Evolutionary conservation across 2,113 vertebrate genomes (phyloP), one percentile per base, ranked within the genome.

Genomic region (Cyanoderma ruficeps): DNA sequence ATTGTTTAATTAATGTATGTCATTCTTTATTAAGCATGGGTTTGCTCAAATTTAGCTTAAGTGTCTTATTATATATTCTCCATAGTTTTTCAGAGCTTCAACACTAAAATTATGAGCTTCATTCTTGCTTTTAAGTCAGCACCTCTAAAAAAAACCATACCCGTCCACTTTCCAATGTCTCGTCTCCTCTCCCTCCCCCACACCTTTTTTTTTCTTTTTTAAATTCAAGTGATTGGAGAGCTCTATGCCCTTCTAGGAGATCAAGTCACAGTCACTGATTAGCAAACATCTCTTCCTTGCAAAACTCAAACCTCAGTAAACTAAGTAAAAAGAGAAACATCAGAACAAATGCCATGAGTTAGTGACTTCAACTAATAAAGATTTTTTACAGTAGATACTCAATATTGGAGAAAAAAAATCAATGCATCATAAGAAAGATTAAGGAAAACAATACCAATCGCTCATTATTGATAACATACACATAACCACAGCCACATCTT

Each of bases 131-230:
- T 88, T 39, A 80, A 80, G 21, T 46, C 41, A 80, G 5, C 11
- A 69, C 35, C 33, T 85, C 61, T 33, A 56, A 80, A 82, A 68
- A 1, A 80, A 68, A 21, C 15, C 16, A 59, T 11, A 52, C 4
- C 4, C 13, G 70, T 7, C 14, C 10, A 1, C n/a, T 64, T 81
- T 76, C 61, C 47, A 64, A 9, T 15, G 12, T 35, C 60, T 85
- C 4, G 1, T 82, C 28, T 44, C 24, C 44, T 46, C 22, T 23
- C 16, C 16, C 24, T 22, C 2, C 3, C 11, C 3, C 24, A 11
- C 0, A 10, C 1, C 1, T 2, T 3, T 17, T 9, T 9, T n/a
- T 22, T 44, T 31, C 23, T 22, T 42, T 46, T 5, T 13, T 64
- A 53, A 72, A 78, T 23, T 71, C 20, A 72, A 82, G 23, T 15